phyloP scores from a whole-genome alignment of 2,113 vertebrate species.

The Stictonetta naevosa region DNA sequence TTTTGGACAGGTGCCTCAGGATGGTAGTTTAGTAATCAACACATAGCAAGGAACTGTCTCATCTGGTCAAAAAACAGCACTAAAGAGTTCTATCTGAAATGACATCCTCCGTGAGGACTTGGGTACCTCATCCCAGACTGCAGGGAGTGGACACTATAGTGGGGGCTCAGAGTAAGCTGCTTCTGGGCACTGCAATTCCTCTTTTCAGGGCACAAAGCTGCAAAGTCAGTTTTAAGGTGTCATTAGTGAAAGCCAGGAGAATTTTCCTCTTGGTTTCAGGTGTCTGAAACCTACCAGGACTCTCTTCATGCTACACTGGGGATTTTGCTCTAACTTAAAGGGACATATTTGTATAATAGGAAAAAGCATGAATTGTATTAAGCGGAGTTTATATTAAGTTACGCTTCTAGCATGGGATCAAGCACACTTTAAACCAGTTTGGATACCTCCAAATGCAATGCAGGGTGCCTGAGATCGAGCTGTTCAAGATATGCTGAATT shows the following conservation, averaged over 20 bases:
- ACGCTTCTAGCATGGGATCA: background rate
- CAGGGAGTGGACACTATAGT: accelerated
- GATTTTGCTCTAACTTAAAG: background rate
- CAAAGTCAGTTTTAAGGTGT: background rate
- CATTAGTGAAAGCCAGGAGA: background rate
- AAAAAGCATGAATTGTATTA: background rate
- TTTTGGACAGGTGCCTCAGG: background rate
- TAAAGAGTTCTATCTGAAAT: background rate
- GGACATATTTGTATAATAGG: background rate
- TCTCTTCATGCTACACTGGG: background rate
- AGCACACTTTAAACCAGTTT: background rate
- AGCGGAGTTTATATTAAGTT: background rate
- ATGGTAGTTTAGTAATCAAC: background rate
- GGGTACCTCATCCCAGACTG: background rate
- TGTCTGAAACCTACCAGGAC: background rate
- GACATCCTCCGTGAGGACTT: background rate
- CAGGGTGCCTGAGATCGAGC: background rate
- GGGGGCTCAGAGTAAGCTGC: background rate
- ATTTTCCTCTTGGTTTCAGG: background rate
- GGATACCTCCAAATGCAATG: accelerated
- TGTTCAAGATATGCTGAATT: background rate
- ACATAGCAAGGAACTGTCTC: background rate
- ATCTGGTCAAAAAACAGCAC: background rate
- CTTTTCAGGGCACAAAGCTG: background rate
- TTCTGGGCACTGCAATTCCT: background rate